These are phyloP conservation scores for Punctoribates punctum DNA, from an alignment of 2,888 invertebrate genomes.

Conservation along the genomic window DNA sequence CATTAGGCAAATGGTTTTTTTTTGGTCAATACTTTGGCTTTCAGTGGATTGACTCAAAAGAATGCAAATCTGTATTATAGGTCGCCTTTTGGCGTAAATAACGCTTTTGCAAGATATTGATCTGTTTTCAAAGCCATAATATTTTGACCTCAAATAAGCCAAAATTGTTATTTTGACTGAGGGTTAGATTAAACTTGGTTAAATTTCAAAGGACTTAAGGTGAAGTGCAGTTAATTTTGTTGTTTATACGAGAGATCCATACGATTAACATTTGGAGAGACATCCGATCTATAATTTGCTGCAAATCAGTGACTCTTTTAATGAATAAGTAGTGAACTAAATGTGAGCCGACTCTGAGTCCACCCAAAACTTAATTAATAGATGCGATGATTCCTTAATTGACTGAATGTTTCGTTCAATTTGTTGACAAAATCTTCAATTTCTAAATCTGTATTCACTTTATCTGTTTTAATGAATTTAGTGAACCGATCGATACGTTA, in stretches of 20 bases:
- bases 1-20: no score
- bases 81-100: no score
- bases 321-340: not conserved
- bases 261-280: not conserved
- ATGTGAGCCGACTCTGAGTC: not conserved
- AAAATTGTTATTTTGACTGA: no score
- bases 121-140: no score
- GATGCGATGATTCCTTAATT: not conserved
- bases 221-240: not conserved
- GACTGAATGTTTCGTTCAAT: not conserved
- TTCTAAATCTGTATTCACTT: not conserved
- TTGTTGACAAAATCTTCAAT: not conserved
- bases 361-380: conserved; percentile 2
- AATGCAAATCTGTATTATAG: no score
- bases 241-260: not conserved
- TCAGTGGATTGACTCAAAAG: no score
- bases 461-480: not conserved
- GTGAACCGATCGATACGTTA: not conserved
- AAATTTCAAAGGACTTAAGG: no score
- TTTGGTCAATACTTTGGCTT: no score
- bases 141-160: no score
- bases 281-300: not conserved
- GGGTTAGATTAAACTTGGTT: no score
- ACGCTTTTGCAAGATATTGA: no score
- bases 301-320: conserved; percentile 2